Base-by-base conservation (phyloP, 2,113 vertebrate species). In the Microtus richardsoni region DNA sequence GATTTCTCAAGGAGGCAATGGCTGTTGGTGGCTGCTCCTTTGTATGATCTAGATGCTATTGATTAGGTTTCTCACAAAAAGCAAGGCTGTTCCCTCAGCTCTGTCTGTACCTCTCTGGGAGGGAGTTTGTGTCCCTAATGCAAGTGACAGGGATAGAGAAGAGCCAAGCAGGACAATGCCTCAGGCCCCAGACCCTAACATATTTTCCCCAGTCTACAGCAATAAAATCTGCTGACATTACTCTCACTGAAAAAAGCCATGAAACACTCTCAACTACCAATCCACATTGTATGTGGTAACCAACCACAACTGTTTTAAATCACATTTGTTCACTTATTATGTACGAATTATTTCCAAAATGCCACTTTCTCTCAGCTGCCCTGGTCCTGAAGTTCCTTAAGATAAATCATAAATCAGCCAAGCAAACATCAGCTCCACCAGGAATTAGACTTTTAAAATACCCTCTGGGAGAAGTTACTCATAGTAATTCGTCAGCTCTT, bases 371-470 rank as follows among this genome's bases (percentile, higher is more conserved):
- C 85, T 60, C 58, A 44, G 21, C 77, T 88, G 24, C 24, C 16
- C 11, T 49, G 47, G 52, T 89, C 73, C 89, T 68, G 19, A 66
- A 73, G 7, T 44, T 78, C 36, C 68, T 91, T 62, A 64, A 21
- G 80, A 66, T 52, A 60, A 71, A 73, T 47, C 71, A 49, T 13
- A 60, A 71, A 73, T 47, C 64, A 58, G 9, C 36, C 47, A 26
- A 83, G 30, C 78, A 68, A 44, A 52, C 17, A 26, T 4, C 66
- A 62, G 14, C 44, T 78, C 66, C 21, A 44, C 7, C 19, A 39
- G 9, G 66, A 14, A 21, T 16, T 89, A 60, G 64, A 47, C 62
- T 84, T 93, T 83, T 64, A 90, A 95, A 89, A 74, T 71, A 66
- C 41, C 36, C 68, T 54, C 36, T 68, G 30, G 77, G 78, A 91